Percentiles rank a stretch among this genome's conserved stretches.
phyloP scores from a whole-genome alignment of 2,113 vertebrate genomes.

The Bubalus kerabau region DNA sequence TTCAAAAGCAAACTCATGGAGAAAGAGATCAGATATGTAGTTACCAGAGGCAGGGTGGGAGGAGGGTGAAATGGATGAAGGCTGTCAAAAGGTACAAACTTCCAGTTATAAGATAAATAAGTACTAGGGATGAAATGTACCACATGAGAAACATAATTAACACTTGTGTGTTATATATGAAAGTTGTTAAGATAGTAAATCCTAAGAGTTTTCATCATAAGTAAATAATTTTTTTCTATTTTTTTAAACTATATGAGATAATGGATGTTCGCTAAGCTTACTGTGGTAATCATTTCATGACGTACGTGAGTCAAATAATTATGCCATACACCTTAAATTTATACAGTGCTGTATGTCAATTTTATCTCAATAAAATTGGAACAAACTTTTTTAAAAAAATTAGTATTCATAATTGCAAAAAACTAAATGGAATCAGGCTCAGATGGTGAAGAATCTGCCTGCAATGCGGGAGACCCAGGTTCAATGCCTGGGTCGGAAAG shows the following conservation, averaged over 20 bases:
- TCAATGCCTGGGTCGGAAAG: not conserved
- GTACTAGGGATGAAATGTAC: not conserved
- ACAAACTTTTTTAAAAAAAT: not conserved
- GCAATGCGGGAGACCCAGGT: not conserved
- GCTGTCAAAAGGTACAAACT: not conserved
- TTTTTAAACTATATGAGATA: not conserved
- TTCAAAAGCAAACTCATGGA: not conserved
- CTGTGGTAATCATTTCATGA: not conserved
- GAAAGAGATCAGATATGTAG: not conserved
- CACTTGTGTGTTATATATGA: not conserved
- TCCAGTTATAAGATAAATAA: not conserved
- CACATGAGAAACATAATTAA: not conserved
- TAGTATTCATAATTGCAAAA: not conserved
- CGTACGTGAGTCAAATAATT: not conserved
- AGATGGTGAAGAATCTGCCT: not conserved
- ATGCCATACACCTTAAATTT: not conserved
- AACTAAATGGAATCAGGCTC: not conserved
- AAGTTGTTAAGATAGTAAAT: not conserved
- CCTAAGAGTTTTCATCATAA: not conserved
- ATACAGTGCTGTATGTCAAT: not conserved
- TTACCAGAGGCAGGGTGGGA: not conserved
- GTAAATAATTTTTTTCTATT: not conserved
- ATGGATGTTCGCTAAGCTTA: not conserved
- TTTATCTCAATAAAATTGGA: not conserved
- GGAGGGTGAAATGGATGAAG: not conserved